Conservation (phyloP, 2,888 invertebrate species). For the Eupithecia centaureata region DNA sequence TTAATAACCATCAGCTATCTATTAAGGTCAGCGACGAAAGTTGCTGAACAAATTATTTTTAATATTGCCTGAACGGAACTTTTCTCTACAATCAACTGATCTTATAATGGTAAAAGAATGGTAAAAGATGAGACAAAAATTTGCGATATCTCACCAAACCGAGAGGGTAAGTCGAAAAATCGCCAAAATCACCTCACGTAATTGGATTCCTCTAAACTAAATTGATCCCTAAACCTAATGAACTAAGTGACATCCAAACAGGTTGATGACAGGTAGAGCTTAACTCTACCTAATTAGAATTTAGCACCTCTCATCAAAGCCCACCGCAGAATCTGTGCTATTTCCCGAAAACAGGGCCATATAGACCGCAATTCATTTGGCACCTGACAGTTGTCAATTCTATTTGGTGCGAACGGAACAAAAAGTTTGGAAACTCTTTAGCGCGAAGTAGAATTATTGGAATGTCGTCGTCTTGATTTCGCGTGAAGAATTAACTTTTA, state of each 20-base stretch:
- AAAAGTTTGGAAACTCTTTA: slow-evolving; percentile 4
- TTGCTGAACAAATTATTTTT: neutral
- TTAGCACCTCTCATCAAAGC: slow-evolving; percentile 10
- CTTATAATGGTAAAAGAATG: neutral
- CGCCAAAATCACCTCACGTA: too few relatives aligned
- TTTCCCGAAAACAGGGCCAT: slow-evolving; percentile 11
- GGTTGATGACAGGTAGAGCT: neutral
- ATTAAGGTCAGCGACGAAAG: neutral
- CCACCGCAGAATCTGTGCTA: slow-evolving; percentile 8
- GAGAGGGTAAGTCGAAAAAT: too few relatives aligned
- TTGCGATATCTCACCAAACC: too few relatives aligned
- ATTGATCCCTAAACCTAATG: neutral
- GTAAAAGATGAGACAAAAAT: too few relatives aligned
- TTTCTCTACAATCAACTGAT: neutral
- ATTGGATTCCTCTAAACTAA: too few relatives aligned
- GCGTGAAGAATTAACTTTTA: neutral
- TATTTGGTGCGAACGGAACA: slow-evolving; percentile 13
- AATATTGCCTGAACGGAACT: neutral
- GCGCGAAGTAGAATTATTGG: slow-evolving; percentile 13
- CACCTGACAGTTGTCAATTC: slow-evolving; percentile 17
- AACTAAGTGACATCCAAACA: neutral
- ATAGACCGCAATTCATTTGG: slow-evolving; percentile 9
- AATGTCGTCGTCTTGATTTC: slow-evolving; percentile 6
- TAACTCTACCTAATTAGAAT: slow-evolving; percentile 11
- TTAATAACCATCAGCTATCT: too few relatives aligned